Evolutionary conservation across 2,797 vertebrate species (phyloP).

Genomic region (Gymnoscopelus braueri): DNA sequence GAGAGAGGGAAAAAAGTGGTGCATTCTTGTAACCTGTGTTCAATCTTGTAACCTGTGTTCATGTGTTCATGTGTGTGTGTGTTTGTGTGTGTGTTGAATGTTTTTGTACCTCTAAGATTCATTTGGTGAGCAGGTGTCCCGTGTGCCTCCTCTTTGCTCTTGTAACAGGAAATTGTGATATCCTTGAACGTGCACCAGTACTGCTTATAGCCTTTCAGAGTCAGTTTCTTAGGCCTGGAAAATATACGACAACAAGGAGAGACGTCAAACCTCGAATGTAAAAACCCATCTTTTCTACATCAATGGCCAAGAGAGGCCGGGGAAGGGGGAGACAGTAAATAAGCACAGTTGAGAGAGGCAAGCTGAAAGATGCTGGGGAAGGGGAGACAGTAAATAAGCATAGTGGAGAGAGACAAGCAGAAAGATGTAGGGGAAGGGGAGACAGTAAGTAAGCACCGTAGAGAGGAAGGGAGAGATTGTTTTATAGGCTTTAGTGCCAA

Average conservation of each 20-base stretch:
- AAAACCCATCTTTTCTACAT: constrained; percentile 26
- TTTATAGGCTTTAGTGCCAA: constrained; percentile 34
- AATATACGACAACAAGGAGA: constrained; percentile 27
- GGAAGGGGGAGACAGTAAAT: constrained; percentile 4
- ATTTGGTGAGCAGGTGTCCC: constrained; percentile 95
- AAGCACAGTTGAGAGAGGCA: constrained; percentile 1
- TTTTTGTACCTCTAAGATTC: constrained; percentile 92
- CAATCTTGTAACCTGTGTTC: not conserved
- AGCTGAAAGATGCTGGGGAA: not conserved
- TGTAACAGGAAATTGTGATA: constrained; percentile 98
- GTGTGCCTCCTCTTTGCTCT: constrained; percentile 95
- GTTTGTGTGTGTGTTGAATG: not conserved
- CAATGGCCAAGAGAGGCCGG: constrained; percentile 23
- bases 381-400: constrained; percentile 8
- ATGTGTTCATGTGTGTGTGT: constrained; percentile 10
- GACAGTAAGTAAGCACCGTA: constrained; percentile 2
- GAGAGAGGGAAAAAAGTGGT: constrained; percentile 15
- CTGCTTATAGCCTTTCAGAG: constrained; percentile 97
- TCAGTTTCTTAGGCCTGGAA: constrained; percentile 96
- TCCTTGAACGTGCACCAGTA: constrained; percentile 99
- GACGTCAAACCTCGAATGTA: constrained; percentile 37
- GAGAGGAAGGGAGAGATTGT: constrained; percentile 6
- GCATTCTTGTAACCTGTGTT: not conserved
- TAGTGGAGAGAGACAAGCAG: constrained; percentile 5
- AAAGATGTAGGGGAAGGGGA: constrained; percentile 20